Evolutionary conservation across 2,888 invertebrate species (phyloP), one percentile per base, ranked within the genome.

Genomic region (Agrotis ipsilon): DNA sequence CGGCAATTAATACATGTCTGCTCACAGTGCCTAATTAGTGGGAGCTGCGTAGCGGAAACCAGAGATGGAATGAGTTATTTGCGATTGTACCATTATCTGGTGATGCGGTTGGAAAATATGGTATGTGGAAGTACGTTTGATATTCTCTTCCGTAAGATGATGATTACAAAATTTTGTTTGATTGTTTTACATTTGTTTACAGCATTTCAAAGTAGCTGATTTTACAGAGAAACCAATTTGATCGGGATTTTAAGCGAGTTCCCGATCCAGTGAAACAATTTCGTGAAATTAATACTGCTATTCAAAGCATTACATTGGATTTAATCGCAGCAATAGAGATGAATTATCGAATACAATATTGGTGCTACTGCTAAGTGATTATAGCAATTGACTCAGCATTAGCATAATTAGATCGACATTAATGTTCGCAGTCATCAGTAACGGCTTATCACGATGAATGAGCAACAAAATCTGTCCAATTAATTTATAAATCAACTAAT

Each of bases 1-100:
- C 85, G 87, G 91, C 92, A 92, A 95, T 96, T 96, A 95, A 95
- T 96, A 90, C 94, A 93, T 92, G 94, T 95, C 94, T 93, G 91
- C 88, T 90, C 91, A 88, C 86, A 87, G 89, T 88, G 87, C 90
- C 93, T 96, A 95, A 95, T 96, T 96, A 95, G 94, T 90, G 90
- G 86, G 88, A 88, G 91, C 92, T 89, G 86, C 87, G 92, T 91
- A 90, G 90, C 90, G 92, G 94, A 93, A 95, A 94, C 92, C 84
- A 89, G 94, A 93, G 93, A 93, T 94, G 93, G 91, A 91, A 90
- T 90, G 91, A 89, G 91, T 90, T 92, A 92, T 93, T 92, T 92
- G 94, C 93, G 90, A 93, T 90, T 88, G 86, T 87, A 86, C 85
- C 80, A 89, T 87, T 87, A 82, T 89, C 83, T 87, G 87, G 85